Evolutionary conservation across 1,140 invertebrate genomes (phyloP).

Genomic region (Chymomyza costata): DNA sequence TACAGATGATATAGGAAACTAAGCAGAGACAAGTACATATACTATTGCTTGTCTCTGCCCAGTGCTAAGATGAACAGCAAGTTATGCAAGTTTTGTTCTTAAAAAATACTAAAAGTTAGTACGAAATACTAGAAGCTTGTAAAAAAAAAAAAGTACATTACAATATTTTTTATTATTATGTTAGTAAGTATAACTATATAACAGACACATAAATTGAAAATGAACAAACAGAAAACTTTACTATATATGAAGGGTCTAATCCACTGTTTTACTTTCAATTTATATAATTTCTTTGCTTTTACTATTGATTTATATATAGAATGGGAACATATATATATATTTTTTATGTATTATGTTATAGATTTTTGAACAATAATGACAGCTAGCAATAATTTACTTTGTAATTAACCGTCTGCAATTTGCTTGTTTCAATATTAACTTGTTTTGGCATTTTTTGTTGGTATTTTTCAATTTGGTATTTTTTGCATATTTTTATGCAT

Average conservation of each 20-base stretch:
- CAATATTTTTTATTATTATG: slow-evolving; percentile 3
- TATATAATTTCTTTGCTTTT: slow-evolving; percentile 50
- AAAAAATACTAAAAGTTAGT: too few species aligned
- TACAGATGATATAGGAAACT: slow-evolving; percentile 14
- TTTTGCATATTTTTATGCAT: too few species aligned
- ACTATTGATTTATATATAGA: slow-evolving; percentile 26
- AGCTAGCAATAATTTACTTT: slow-evolving; percentile 35
- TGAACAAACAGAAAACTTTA: slow-evolving; percentile 49
- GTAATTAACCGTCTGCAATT: slow-evolving; percentile 32
- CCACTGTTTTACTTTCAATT: slow-evolving; percentile 75
- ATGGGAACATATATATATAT: slow-evolving; percentile 40
- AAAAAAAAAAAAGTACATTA: slow-evolving; percentile 21
- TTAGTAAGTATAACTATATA: slow-evolving; percentile 39
- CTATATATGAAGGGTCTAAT: slow-evolving; percentile 75
- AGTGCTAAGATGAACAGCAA: too few species aligned
- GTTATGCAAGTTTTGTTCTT: too few species aligned
- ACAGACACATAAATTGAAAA: slow-evolving; percentile 18
- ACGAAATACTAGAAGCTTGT: too few species aligned
- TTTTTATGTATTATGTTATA: slow-evolving; percentile 13
- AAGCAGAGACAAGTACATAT: slow-evolving; percentile 16
- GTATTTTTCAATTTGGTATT: too few species aligned
- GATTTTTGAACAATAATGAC: slow-evolving; percentile 26
- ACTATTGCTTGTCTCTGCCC: too few species aligned
- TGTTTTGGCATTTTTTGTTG: slow-evolving; percentile 16
- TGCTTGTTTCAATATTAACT: slow-evolving; percentile 23